Conservation (phyloP, 64 coral and sea anemone species). For the Acropora yongei region DNA sequence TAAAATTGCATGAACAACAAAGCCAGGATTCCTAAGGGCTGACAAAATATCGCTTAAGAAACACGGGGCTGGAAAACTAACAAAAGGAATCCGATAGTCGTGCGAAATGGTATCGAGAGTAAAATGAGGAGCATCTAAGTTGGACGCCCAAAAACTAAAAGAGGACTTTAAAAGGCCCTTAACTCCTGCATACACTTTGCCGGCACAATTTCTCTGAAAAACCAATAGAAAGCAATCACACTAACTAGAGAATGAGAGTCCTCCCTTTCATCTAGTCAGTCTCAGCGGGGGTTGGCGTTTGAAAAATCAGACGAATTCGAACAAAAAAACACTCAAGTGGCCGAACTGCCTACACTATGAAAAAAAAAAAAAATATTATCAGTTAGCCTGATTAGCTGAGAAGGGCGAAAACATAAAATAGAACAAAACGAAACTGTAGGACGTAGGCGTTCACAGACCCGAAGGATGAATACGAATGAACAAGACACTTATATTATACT, state of each 20-base stretch:
- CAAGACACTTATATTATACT: slow-evolving; percentile 4
- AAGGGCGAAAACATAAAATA: background rate
- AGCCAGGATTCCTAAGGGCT: slow-evolving; percentile 15
- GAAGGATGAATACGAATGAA: background rate
- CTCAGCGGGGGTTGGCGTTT: background rate
- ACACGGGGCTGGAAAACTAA: background rate
- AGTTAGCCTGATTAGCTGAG: background rate
- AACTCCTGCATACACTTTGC: too few species aligned
- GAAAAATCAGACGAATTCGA: too few species aligned
- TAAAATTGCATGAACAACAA: slow-evolving; percentile 12
- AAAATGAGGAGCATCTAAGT: slow-evolving; percentile 49
- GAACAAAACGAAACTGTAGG: background rate
- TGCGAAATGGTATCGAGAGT: slow-evolving; percentile 37
- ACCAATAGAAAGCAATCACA: background rate
- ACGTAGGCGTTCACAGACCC: background rate
- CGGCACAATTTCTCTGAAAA: too few species aligned
- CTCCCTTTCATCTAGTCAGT: slow-evolving; percentile 3
- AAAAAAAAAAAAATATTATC: background rate
- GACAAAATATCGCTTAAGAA: too few species aligned
- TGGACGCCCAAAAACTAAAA: slow-evolving; percentile 14
- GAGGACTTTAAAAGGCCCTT: slow-evolving; percentile 32
- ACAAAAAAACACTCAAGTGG: too few species aligned
- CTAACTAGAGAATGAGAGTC: background rate
- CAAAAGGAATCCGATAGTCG: slow-evolving; percentile 54
- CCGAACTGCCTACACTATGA: background rate